A percentile compares a stretch with the other conserved stretches of the same genome.
Conservation (phyloP, 2,888 invertebrate species). For the Amphipoea lucens region DNA sequence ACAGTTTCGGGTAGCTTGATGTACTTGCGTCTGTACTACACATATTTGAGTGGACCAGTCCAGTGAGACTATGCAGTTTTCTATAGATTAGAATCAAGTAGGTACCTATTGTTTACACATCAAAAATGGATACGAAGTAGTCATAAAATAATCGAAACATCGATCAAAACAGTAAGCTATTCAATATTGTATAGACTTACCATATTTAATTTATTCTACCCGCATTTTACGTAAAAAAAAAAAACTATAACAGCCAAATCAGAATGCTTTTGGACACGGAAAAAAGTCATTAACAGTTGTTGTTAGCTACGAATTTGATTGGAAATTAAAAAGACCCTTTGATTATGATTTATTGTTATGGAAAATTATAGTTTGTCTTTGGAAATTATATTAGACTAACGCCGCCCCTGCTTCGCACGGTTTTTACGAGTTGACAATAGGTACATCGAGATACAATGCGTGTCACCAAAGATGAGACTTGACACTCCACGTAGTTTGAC, state of each 20-base stretch:
- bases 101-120: neutral
- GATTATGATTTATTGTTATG: slow-evolving; percentile 68
- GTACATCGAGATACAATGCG: neutral
- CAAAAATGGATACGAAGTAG: neutral
- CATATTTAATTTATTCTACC: slow-evolving; percentile 27
- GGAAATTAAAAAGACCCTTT: slow-evolving; percentile 66
- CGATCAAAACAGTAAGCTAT: slow-evolving; percentile 1
- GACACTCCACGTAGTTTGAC: no score
- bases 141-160: slow-evolving; percentile 16
- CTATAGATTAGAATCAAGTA: neutral
- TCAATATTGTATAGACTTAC: slow-evolving; percentile 39
- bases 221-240: slow-evolving; percentile 57
- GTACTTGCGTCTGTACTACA: no score
- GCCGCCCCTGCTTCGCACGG: neutral
- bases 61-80: no score
- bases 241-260: slow-evolving; percentile 63
- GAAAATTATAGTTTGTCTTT: slow-evolving; percentile 49
- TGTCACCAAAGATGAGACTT: no score
- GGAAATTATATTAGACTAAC: slow-evolving; percentile 20
- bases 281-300: slow-evolving; percentile 75
- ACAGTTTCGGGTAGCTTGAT: no score
- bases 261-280: slow-evolving; percentile 72
- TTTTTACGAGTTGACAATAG: neutral
- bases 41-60: no score
- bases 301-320: slow-evolving; percentile 69